A percentile compares a stretch with the other conserved stretches of the same genome.
Conservation (phyloP, 1,140 invertebrate species). For the Centruroides vittatus region DNA sequence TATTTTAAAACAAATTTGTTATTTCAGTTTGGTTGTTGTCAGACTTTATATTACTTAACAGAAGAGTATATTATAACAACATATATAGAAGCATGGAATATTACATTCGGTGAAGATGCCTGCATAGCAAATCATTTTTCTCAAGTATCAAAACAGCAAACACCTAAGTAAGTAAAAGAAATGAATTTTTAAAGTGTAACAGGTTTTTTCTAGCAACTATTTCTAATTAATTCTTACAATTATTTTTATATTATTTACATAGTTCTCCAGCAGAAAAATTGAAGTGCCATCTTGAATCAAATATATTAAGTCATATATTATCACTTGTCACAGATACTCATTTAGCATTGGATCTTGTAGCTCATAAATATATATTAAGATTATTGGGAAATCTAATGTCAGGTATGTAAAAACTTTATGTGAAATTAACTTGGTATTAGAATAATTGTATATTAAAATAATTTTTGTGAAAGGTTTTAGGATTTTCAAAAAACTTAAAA, state of each 20-base stretch:
- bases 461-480: too few relatives aligned
- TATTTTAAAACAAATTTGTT: background rate
- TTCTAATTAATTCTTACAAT: too few relatives aligned
- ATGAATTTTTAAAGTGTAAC: too few relatives aligned
- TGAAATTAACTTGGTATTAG: too few relatives aligned
- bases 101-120: background rate
- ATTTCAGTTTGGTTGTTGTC: slow-evolving; percentile 34
- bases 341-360: slow-evolving; percentile 43
- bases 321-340: slow-evolving; percentile 41
- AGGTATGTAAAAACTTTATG: slow-evolving; percentile 29
- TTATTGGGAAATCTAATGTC: slow-evolving; percentile 48
- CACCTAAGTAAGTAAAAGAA: too few relatives aligned
- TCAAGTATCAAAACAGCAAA: too few relatives aligned
- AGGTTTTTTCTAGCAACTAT: too few relatives aligned
- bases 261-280: too few relatives aligned
- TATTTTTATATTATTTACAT: too few relatives aligned
- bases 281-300: background rate
- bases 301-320: slow-evolving; percentile 24
- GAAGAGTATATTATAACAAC: slow-evolving; percentile 29
- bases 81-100: slow-evolving; percentile 31
- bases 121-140: too few relatives aligned
- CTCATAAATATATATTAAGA: slow-evolving; percentile 43
- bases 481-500: too few relatives aligned
- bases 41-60: slow-evolving; percentile 32
- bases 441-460: too few relatives aligned